phyloP scores from a whole-genome alignment of 2,888 invertebrate species.

The Onchidella celtica region DNA sequence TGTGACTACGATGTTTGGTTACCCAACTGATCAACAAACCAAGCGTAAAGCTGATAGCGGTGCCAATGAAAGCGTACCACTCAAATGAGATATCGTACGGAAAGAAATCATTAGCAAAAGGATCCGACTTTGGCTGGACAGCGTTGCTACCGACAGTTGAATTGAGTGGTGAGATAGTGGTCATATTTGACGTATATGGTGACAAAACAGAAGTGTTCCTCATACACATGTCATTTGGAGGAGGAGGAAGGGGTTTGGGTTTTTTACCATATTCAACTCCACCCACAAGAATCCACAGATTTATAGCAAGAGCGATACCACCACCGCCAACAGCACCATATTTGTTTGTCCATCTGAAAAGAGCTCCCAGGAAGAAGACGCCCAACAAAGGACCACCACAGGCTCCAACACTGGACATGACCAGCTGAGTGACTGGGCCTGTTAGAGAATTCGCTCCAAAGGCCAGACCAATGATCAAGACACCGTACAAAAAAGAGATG shows the following conservation, averaged over 20 bases:
- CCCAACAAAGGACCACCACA: slow-evolving; percentile 62
- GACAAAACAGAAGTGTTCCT: background rate
- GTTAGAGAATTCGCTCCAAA: slow-evolving; percentile 55
- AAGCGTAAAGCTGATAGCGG: too few relatives aligned
- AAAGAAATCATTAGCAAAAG: too few relatives aligned
- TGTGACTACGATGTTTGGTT: too few relatives aligned
- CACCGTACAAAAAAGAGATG: slow-evolving; percentile 58
- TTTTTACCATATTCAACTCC: slow-evolving; percentile 25
- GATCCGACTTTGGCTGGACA: too few relatives aligned
- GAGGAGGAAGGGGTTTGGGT: slow-evolving; percentile 9
- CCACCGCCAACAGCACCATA: slow-evolving; percentile 41
- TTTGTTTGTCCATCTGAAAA: slow-evolving; percentile 55
- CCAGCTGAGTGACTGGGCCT: slow-evolving; percentile 61
- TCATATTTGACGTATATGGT: too few relatives aligned
- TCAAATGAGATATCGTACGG: too few relatives aligned
- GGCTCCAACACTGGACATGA: slow-evolving; percentile 58
- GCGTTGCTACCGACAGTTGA: too few relatives aligned
- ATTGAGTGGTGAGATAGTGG: too few relatives aligned
- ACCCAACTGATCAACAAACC: too few relatives aligned
- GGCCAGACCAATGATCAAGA: slow-evolving; percentile 57
- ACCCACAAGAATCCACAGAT: slow-evolving; percentile 43
- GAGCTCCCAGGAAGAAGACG: slow-evolving; percentile 61
- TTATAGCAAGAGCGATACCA: slow-evolving; percentile 32
- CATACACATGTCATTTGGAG: slow-evolving; percentile 33
- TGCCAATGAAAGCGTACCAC: too few relatives aligned